Conservation (phyloP, 2,113 vertebrate genomes). For the Herpetotheres cachinnans region DNA sequence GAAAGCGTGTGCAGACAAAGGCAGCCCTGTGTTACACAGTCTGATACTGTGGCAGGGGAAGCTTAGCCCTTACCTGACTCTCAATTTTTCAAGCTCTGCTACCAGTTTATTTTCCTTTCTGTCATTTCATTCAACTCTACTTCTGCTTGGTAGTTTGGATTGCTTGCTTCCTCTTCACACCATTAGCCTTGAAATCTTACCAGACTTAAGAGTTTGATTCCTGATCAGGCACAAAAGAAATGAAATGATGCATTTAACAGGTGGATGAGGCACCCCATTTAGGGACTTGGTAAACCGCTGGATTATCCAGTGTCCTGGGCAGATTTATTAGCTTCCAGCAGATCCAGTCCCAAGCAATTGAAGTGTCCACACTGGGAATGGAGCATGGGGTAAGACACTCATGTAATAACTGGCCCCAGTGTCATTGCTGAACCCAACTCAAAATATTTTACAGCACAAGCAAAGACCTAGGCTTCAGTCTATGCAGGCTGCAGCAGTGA, state of each 20-base stretch:
- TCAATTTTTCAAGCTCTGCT: slow-evolving; percentile 61
- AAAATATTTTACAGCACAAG: background rate
- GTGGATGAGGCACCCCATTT: background rate
- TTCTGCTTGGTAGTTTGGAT: slow-evolving; percentile 67
- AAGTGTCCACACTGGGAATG: background rate
- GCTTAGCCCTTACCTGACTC: background rate
- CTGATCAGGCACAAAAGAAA: slow-evolving; percentile 48
- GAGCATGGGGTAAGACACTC: background rate
- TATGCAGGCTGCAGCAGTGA: background rate
- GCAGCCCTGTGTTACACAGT: background rate
- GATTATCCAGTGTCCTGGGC: background rate
- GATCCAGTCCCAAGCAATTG: background rate
- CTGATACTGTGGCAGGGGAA: background rate
- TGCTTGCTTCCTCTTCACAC: slow-evolving; percentile 57
- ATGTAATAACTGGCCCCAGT: background rate
- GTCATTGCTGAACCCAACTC: background rate
- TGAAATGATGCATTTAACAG: background rate
- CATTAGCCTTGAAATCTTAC: slow-evolving; percentile 70
- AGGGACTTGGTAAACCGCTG: background rate
- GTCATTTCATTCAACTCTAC: slow-evolving; percentile 61
- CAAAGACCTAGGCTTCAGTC: background rate
- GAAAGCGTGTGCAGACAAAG: background rate
- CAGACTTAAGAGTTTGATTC: slow-evolving; percentile 70
- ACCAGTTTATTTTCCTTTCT: slow-evolving; percentile 63
- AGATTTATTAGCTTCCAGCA: background rate